These are phyloP conservation scores for Suillia variegata DNA, from an alignment of 2,888 invertebrate genomes.

Conservation along the genomic window DNA sequence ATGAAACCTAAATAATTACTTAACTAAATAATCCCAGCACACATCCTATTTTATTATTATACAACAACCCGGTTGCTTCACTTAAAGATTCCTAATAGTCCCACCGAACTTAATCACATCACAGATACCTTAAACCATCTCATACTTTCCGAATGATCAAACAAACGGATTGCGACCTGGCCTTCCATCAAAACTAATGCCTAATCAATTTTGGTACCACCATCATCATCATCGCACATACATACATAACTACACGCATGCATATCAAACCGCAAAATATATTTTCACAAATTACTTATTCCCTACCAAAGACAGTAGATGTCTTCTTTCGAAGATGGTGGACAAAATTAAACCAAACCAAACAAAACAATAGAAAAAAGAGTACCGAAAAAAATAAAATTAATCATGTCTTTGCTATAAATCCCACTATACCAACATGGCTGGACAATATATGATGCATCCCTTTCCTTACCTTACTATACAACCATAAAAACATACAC, in stretches of 20 bases:
- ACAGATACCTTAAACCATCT: no score
- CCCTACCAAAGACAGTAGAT: not conserved
- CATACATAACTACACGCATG: no score
- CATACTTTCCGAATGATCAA: no score
- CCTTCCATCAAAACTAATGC: conserved; percentile 17
- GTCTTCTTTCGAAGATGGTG: not conserved
- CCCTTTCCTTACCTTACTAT: conserved; percentile 3
- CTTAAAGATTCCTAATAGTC: no score
- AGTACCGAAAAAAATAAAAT: conserved; percentile 11
- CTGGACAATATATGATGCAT: not conserved
- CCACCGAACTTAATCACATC: no score
- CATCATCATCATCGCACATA: not conserved
- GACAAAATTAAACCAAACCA: not conserved
- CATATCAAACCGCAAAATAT: not conserved
- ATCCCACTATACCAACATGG: conserved; percentile 15
- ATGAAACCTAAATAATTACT: no score
- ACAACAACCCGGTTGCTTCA: no score
- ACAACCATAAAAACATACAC: not conserved
- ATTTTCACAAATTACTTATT: not conserved
- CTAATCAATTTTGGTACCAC: conserved; percentile 27
- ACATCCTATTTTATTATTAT: no score
- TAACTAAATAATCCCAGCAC: no score
- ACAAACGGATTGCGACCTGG: no score
- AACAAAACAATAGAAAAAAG: not conserved
- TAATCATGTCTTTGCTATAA: conserved; percentile 24